Conservation (phyloP, 2,113 vertebrate species). For the Ceratotherium simum region DNA sequence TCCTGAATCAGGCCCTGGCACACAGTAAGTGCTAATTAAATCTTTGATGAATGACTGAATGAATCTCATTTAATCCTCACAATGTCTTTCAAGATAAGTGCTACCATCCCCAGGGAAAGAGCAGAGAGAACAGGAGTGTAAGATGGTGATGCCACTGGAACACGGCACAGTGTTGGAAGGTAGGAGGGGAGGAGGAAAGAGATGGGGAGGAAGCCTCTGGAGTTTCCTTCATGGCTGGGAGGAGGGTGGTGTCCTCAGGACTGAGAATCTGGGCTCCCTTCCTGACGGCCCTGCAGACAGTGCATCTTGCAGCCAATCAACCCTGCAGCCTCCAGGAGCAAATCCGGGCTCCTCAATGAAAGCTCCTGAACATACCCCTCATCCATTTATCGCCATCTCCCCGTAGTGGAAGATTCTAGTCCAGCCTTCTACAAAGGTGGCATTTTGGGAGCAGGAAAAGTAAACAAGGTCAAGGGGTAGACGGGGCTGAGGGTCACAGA, state of each 20-base stretch:
- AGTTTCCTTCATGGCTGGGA: neutral
- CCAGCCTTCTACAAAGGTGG: neutral
- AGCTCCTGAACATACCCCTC: neutral
- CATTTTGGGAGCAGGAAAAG: neutral
- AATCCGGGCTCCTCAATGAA: rapidly evolving
- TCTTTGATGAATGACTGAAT: too few species aligned
- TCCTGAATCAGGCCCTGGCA: too few species aligned
- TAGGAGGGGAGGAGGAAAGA: too few species aligned
- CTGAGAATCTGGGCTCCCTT: neutral
- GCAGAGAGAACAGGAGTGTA: too few species aligned
- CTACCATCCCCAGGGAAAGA: too few species aligned
- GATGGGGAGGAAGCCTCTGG: too few species aligned
- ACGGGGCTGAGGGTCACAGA: neutral
- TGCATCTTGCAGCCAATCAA: too few species aligned
- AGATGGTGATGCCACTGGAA: too few species aligned
- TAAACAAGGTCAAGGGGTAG: neutral
- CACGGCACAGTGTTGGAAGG: too few species aligned
- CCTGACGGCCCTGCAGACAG: neutral
- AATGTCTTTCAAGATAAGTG: too few species aligned
- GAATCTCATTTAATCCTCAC: too few species aligned
- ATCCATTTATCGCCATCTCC: neutral
- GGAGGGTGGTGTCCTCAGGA: neutral
- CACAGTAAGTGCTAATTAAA: too few species aligned
- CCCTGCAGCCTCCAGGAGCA: neutral
- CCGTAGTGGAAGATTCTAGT: neutral